Base-by-base conservation (phyloP, 2,888 invertebrate species). In the Tubiluchus corallicola region DNA sequence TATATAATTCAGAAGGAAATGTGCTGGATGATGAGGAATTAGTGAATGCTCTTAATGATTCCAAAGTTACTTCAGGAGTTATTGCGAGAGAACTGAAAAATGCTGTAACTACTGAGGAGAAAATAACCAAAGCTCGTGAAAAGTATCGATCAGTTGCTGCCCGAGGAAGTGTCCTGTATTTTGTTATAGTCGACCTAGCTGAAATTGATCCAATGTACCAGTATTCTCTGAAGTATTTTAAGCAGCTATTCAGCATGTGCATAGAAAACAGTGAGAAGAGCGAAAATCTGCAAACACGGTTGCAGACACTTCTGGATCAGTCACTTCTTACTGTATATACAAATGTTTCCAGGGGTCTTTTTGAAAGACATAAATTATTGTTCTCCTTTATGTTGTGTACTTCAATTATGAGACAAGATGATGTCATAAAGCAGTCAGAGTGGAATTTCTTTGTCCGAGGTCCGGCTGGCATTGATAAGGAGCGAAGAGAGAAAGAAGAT, bases 361-460 rank as follows among this genome's bases (percentile, higher is more conserved):
- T 66, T 56, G 66, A 65, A 53, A 62, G 62, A 50, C 62, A 66
- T 51, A 66, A 66, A 50, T 51, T 66, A 2, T 59, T 65, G 3
- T 65, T 64, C 54, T 63, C 62, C 21, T 65, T 88, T 57, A 73
- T 87, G 66, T 64, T 87, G 13, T 80, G 82, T 55, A 70, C 76
- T 48, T 77, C 82, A 2, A 75, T 88, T 51, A 74, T 75, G 58
- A 69, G 75, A 43, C 71, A 80, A 54, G 72, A 71, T 1, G 71
- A 70, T 0, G 56, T 66, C 1, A 73, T 88, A 9, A 60, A 59
- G 0, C 67, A 70, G 0, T 62, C 65, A 0, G 77, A 84, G 54
- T 84, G 82, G 75, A 76, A 75, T 60, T 87, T 78, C 58, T 68
- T 88, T 44, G 67, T 85, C 1, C 71, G 83, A 37, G 87, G 84